phyloP scores from a whole-genome alignment of 1,140 invertebrate species.

The Theocolax elegans region DNA sequence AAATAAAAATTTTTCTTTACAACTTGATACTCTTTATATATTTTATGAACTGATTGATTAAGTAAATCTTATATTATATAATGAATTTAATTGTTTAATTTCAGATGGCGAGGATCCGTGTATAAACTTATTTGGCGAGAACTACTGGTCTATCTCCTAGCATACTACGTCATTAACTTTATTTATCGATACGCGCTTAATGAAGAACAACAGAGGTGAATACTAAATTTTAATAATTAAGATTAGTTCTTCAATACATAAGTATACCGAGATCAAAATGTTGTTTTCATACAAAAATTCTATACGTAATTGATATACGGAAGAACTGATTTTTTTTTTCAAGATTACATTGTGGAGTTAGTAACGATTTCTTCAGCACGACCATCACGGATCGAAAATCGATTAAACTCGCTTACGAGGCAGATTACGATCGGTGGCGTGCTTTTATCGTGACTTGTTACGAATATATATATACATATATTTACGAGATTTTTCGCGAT shows the following conservation, averaged over 20 bases:
- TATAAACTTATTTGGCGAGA: conserved; percentile 97
- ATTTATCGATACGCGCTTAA: conserved; percentile 88
- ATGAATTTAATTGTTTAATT: conserved; percentile 49
- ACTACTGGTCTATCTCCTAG: conserved; percentile 85
- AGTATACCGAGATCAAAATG: too few species aligned
- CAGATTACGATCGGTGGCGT: not conserved
- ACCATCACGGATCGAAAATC: not conserved
- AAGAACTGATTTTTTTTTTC: too few species aligned
- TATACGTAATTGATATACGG: too few species aligned
- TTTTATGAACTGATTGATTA: too few species aligned
- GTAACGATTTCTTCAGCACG: not conserved
- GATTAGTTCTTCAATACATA: too few species aligned
- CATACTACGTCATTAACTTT: conserved; percentile 90
- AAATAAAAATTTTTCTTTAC: too few species aligned
- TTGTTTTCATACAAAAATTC: too few species aligned
- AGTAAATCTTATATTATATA: too few species aligned
- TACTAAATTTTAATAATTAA: too few species aligned
- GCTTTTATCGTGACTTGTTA: conserved; percentile 1
- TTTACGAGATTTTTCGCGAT: too few species aligned
- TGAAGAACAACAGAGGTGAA: conserved; percentile 84
- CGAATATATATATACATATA: not conserved
- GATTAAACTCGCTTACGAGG: not conserved
- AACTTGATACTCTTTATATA: too few species aligned
- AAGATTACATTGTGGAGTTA: not conserved
- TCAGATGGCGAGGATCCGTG: conserved; percentile 96